Evolutionary conservation across 2,888 invertebrate genomes (phyloP).

Genomic region (Ophion ellenae): DNA sequence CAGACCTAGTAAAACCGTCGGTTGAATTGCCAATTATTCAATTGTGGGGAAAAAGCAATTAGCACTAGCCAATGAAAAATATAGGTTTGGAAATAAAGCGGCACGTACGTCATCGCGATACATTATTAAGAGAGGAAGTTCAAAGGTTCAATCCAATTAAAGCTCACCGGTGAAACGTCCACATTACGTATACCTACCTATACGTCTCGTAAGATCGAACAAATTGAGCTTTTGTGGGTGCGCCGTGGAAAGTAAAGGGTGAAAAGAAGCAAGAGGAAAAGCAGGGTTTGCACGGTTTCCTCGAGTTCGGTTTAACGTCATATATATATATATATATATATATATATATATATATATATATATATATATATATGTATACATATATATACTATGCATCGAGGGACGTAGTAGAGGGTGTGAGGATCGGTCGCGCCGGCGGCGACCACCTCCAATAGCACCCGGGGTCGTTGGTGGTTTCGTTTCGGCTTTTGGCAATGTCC

Average conservation of each 20-base stretch:
- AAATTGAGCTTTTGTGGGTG: conserved; percentile 40
- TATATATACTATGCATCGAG: not conserved
- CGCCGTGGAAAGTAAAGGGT: conserved; percentile 27
- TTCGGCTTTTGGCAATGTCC: conserved; percentile 68
- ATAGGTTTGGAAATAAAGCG: conserved; percentile 4
- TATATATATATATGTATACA: too few species aligned
- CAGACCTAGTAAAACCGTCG: too few species aligned
- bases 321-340: too few species aligned
- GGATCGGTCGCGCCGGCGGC: conserved; percentile 23
- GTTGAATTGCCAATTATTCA: too few species aligned
- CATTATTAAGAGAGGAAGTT: not conserved
- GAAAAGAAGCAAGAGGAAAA: conserved; percentile 8
- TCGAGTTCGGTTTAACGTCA: conserved; percentile 17
- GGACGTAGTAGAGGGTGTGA: conserved; percentile 14
- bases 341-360: too few species aligned
- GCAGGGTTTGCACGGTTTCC: conserved; percentile 37
- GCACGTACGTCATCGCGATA: not conserved
- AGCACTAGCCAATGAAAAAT: not conserved
- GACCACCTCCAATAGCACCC: conserved; percentile 37
- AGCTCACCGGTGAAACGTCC: conserved; percentile 13
- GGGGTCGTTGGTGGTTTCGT: conserved; percentile 69
- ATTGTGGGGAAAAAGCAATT: too few species aligned
- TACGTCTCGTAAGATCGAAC: conserved; percentile 24
- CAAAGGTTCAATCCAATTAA: conserved; percentile 17
- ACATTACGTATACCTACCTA: not conserved